Base-by-base conservation (phyloP, 2,797 vertebrate species). In the Neostethus bicornis region DNA sequence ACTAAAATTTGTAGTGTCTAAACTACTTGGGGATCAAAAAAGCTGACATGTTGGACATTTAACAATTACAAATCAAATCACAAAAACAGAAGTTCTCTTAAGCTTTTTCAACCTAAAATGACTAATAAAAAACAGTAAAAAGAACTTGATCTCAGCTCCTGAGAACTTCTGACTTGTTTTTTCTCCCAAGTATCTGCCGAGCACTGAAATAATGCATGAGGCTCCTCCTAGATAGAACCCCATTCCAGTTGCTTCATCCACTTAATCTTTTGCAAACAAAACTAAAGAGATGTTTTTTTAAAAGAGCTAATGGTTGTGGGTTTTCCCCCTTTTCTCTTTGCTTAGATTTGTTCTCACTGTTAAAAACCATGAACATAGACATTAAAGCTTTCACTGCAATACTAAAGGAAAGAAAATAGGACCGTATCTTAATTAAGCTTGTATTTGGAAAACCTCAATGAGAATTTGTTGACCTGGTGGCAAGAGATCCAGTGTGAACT, bases 231-330 rank as follows among this genome's bases (percentile, higher is more conserved):
- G 46, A 72, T 58, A 61, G 21, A 21, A 37, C 60, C 44, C 51
- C 42, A 45, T 50, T 35, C 26, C 54, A 7, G 44, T 59, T 19
- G 34, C 67, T 66, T 68, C 69, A 75, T 79, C 64, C 66, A 67
- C 63, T 73, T 46, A 62, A 29, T 26, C 53, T 65, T 82, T 55
- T 73, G 52, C 62, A 78, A 83, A 81, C 73, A 77, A 8, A 29
- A 64, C 60, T 50, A 75, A 76, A 68, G 24, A 66, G 60, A 71
- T 60, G 49, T 63, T 41, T 66, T 35, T 49, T 58, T 48, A 34
- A 71, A 58, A 29, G 61, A 55, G 72, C 44, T 50, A 35, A 71
- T 45, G 55, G 19, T 51, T 73, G 51, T 29, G 43, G 26, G 45
- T 26, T 47, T 35, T 65, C 41, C 51, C 57, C 20, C 26, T 56